Evolutionary conservation across 1,140 invertebrate species (phyloP).

Genomic region (Pseudomyrmex pallidus): DNA sequence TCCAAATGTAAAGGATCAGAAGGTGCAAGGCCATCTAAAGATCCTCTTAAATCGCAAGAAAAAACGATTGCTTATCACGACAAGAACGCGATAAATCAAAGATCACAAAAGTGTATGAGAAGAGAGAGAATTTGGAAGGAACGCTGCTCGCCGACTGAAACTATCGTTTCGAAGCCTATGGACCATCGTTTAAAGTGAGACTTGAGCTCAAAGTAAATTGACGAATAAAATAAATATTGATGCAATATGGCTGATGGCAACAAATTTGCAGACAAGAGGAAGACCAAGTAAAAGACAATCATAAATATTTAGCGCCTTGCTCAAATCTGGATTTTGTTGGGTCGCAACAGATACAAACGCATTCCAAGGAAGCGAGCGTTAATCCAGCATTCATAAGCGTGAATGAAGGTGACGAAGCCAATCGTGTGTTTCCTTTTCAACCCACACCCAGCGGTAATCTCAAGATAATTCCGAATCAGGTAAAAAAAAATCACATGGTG

Average conservation of each 20-base stretch:
- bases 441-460: conserved; percentile 88
- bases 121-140: conserved; percentile 38
- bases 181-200: neutral
- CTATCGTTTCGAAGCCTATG: conserved; percentile 42
- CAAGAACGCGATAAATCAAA: conserved; percentile 35
- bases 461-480: conserved; percentile 88
- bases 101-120: conserved; percentile 21
- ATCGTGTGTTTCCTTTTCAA: conserved; percentile 87
- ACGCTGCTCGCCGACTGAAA: conserved; percentile 58
- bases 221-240: neutral
- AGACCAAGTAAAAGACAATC: neutral
- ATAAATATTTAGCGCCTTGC: neutral
- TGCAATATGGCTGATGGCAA: neutral
- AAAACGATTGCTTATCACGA: conserved; percentile 12
- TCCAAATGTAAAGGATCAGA: neutral
- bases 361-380: conserved; percentile 58
- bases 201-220: neutral
- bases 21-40: conserved; percentile 11
- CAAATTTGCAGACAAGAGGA: conserved; percentile 33
- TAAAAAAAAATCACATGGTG: conserved; percentile 67
- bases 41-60: conserved; percentile 36
- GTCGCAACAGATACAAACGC: conserved; percentile 75
- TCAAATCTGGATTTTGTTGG: conserved; percentile 66
- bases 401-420: conserved; percentile 62
- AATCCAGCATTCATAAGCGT: conserved; percentile 51